These are phyloP conservation scores for Glaucomys volans DNA, from an alignment of 2,113 vertebrate genomes.

Conservation along the genomic window DNA sequence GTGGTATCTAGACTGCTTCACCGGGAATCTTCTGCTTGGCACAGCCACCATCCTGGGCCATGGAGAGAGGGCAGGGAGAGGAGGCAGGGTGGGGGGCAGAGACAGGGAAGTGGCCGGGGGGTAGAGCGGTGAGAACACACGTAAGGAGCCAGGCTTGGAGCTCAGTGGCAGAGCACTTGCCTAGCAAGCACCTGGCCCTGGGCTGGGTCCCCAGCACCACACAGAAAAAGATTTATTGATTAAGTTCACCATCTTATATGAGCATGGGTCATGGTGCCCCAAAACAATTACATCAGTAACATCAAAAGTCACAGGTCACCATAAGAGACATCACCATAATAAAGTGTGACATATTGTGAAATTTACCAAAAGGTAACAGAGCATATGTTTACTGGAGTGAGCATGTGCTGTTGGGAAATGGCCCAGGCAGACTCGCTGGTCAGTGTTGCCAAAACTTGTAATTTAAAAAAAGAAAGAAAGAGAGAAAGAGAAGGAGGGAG, in stretches of 20 bases:
- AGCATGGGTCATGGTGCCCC: not conserved
- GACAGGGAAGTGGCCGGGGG: not conserved
- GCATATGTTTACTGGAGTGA: not conserved
- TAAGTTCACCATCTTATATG: not conserved
- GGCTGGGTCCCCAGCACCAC: too few species aligned
- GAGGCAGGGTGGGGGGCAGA: not conserved
- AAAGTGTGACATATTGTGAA: not conserved
- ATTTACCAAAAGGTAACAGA: not conserved
- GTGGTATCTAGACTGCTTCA: not conserved
- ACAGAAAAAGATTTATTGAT: not conserved
- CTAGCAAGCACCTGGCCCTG: too few species aligned
- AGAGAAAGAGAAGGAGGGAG: too few species aligned
- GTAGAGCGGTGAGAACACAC: not conserved
- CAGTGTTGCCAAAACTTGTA: not conserved
- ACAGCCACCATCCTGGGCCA: not conserved
- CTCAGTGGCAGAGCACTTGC: too few species aligned
- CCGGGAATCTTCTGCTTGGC: not conserved
- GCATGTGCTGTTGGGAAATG: not conserved
- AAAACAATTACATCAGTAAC: not conserved
- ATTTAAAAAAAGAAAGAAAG: not conserved
- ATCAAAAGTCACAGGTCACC: not conserved
- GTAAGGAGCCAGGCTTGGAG: not conserved
- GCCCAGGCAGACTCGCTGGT: too few species aligned
- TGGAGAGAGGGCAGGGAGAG: not conserved
- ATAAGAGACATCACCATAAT: not conserved